Base-by-base conservation (phyloP, 2,888 invertebrate genomes). In the Pantelozetes paolii region DNA sequence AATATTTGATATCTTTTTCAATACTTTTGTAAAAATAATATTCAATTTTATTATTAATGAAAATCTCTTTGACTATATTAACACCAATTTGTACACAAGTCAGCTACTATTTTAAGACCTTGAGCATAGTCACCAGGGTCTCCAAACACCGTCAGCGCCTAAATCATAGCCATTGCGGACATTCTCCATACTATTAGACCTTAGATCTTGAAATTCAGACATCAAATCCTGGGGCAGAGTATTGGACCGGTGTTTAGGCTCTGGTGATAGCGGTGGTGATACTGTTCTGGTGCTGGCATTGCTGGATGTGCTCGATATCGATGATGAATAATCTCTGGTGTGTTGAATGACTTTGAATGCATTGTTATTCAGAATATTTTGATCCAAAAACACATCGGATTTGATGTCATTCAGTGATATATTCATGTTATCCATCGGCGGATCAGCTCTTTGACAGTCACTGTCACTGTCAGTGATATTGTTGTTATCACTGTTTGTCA, bases 71-170 rank as follows among this genome's bases (percentile, higher is more conserved):
- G 15, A 26, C 6, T 54, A 54, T 13, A 20, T 23, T 6, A 23
- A 13, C 23, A 54, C 54, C 20, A 23, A 23, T 26, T 54, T 5
- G 23, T 23, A 8, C 18, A 23, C 6, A 23, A 26, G 26, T 5
- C 23, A 54, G 8, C n/a, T n/a, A n/a, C n/a, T n/a, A n/a, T 23
- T 20, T 54, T 20, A 5, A 30, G 32, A n/a, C n/a, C 11, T 62
- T 30, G n/a, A 18, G 5, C 32, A 32, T n/a, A n/a, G n/a, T 62
- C 62, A 62, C 62, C 62, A 62, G 8, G 62, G 62, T 26, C 62
- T 5, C 62, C 62, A 62, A 30, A 62, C 62, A 18, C 62, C 62
- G 32, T 62, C 62, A 62, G 32, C 62, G 32, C n/a, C 62, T 18
- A 62, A 3, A 6, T 62, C 15, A 62, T 62, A 62, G n/a, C 62